Evolutionary conservation across 2,113 vertebrate species (phyloP).

Genomic region (Neotragus moschatus): DNA sequence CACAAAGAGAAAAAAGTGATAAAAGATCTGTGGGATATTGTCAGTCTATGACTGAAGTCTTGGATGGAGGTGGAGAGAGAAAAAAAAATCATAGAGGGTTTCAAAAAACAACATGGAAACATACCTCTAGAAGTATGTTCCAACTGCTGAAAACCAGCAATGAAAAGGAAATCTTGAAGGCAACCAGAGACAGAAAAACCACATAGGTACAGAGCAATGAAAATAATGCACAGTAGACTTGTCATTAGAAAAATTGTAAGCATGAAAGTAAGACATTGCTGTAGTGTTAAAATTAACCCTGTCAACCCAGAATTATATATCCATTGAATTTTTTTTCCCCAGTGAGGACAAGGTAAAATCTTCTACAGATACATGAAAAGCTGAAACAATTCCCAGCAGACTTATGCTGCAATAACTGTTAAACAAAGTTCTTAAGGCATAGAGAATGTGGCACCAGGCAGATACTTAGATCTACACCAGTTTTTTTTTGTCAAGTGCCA

Average conservation of each 20-base stretch:
- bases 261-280: background rate
- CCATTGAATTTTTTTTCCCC: background rate
- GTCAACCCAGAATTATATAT: background rate
- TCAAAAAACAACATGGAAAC: background rate
- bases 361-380: background rate
- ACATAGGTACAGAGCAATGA: background rate
- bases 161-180: slow-evolving; percentile 3
- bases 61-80: background rate
- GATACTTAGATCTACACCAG: background rate
- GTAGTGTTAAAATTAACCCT: background rate
- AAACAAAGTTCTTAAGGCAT: background rate
- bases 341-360: background rate
- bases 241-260: background rate
- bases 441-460: background rate
- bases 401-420: background rate
- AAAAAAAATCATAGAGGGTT: background rate
- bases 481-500: background rate
- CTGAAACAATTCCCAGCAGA: background rate
- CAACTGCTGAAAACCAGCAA: background rate
- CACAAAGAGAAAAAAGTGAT: background rate
- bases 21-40: background rate
- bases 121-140: background rate
- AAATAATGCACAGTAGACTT: background rate
- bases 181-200: background rate
- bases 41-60: background rate